A percentile compares a stretch with the other conserved stretches of the same genome.
Conservation (phyloP, 53 echinoderm and acorn worm species). For the Paracentrotus lividus region DNA sequence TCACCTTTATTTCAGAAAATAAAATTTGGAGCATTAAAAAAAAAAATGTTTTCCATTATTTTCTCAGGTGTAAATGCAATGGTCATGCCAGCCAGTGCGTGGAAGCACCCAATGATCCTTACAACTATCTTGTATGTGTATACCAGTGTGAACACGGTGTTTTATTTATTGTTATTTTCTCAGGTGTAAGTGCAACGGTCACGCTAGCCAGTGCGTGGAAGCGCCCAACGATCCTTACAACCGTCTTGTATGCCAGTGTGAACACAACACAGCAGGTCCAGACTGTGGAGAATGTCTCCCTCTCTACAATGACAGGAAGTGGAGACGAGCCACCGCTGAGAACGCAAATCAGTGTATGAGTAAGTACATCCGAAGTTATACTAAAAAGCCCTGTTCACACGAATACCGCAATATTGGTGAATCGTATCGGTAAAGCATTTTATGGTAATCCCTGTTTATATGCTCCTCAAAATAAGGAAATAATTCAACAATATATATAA, state of each 20-base stretch:
- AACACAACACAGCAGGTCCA: conserved; percentile 96
- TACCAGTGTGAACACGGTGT: conserved; percentile 91
- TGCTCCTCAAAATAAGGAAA: no score
- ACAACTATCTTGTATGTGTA: conserved; percentile 65
- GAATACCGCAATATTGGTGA: no score
- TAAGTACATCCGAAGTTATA: no score
- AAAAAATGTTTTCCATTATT: no score
- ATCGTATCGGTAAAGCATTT: no score
- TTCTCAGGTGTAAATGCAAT: conserved; percentile 90
- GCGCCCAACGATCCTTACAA: conserved; percentile 67
- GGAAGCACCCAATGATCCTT: conserved; percentile 53
- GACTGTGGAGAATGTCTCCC: conserved; percentile 93
- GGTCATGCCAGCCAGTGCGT: conserved; percentile 88
- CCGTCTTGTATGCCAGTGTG: conserved; percentile 86
- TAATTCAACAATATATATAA: no score
- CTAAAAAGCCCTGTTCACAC: no score
- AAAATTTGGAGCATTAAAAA: no score
- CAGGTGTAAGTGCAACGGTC: conserved; percentile 99
- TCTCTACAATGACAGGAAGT: conserved; percentile 89
- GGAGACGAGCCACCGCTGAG: conserved; percentile 82
- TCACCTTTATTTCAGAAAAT: no score
- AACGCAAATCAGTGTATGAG: conserved; percentile 87
- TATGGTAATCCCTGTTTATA: no score
- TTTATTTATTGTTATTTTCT: background rate
- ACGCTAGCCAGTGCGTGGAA: conserved; percentile 88